A percentile compares a stretch with the other conserved stretches of the same genome.
These are phyloP conservation scores for Drosophila tropicalis DNA, from an alignment of 1,140 invertebrate genomes.

Conservation along the genomic window DNA sequence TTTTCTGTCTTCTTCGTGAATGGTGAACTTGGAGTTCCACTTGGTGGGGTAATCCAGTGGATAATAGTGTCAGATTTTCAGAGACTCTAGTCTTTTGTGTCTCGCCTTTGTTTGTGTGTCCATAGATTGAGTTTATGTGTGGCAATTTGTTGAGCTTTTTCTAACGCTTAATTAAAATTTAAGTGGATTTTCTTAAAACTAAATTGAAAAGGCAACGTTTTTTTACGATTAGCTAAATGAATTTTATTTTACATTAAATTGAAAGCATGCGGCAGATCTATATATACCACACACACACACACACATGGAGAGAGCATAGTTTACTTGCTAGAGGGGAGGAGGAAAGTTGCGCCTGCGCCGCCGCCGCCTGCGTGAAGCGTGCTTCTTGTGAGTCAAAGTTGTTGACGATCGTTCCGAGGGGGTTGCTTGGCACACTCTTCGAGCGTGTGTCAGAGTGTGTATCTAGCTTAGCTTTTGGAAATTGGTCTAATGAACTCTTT, in stretches of 20 bases:
- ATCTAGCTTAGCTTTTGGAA: constrained; percentile 54
- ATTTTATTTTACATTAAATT: constrained; percentile 57
- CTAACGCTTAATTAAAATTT: constrained; percentile 62
- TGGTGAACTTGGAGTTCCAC: constrained; percentile 2
- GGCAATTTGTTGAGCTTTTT: constrained; percentile 55
- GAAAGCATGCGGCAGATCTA: constrained; percentile 26
- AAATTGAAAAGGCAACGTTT: constrained; percentile 32
- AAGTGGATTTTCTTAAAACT: constrained; percentile 45
- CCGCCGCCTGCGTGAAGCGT: constrained; percentile 54
- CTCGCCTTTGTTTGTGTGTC: constrained; percentile 22
- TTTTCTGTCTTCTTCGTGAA: neutral
- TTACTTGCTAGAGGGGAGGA: neutral
- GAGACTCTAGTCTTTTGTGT: constrained; percentile 20
- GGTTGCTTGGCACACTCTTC: constrained; percentile 17
- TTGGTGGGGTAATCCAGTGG: constrained; percentile 35
- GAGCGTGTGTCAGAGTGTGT: neutral
- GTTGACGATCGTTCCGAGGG: constrained; percentile 12
- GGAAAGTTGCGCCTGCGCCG: constrained; percentile 61
- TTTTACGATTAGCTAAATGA: constrained; percentile 48
- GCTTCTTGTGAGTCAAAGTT: neutral
- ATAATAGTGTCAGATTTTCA: constrained; percentile 9
- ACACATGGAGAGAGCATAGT: neutral
- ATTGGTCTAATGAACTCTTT: constrained; percentile 64
- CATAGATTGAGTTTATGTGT: constrained; percentile 20
- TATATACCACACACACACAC: neutral